Evolutionary conservation across 2,888 invertebrate species (phyloP).

Genomic region (Tenthredo amoena): DNA sequence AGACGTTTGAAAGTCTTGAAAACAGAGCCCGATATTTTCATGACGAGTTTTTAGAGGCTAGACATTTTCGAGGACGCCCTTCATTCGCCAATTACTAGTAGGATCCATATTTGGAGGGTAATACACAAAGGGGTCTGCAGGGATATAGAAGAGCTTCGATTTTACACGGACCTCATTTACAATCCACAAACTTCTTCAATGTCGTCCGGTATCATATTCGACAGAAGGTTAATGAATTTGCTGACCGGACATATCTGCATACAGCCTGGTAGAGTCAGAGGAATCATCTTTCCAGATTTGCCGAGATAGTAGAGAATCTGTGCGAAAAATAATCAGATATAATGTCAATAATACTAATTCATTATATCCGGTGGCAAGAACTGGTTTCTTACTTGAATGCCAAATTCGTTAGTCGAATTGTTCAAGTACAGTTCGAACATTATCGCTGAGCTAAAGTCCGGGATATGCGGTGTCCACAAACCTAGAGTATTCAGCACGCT

Average conservation of each 20-base stretch:
- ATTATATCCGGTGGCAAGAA: not conserved
- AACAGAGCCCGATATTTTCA: too few relatives aligned
- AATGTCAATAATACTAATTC: not conserved
- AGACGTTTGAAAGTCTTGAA: too few relatives aligned
- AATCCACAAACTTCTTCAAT: conserved; percentile 54
- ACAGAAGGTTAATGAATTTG: conserved; percentile 60
- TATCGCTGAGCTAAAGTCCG: conserved; percentile 67
- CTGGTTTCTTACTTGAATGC: conserved; percentile 66
- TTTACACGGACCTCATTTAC: not conserved
- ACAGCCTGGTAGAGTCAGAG: conserved; percentile 66
- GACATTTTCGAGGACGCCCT: not conserved
- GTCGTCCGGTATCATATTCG: conserved; percentile 55
- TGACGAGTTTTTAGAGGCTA: too few relatives aligned
- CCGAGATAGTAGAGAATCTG: conserved; percentile 39
- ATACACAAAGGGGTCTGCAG: not conserved
- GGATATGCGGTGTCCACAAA: conserved; percentile 69
- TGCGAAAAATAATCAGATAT: not conserved
- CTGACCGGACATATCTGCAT: conserved; percentile 63
- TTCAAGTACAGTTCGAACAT: conserved; percentile 69
- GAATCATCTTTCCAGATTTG: conserved; percentile 1
- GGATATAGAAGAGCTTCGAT: not conserved
- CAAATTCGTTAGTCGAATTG: conserved; percentile 58
- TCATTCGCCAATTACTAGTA: not conserved
- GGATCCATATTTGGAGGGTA: not conserved
- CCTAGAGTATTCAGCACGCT: conserved; percentile 68